These are phyloP conservation scores for Brachionus rubens DNA, from an alignment of 1,140 invertebrate species.

Conservation along the genomic window DNA sequence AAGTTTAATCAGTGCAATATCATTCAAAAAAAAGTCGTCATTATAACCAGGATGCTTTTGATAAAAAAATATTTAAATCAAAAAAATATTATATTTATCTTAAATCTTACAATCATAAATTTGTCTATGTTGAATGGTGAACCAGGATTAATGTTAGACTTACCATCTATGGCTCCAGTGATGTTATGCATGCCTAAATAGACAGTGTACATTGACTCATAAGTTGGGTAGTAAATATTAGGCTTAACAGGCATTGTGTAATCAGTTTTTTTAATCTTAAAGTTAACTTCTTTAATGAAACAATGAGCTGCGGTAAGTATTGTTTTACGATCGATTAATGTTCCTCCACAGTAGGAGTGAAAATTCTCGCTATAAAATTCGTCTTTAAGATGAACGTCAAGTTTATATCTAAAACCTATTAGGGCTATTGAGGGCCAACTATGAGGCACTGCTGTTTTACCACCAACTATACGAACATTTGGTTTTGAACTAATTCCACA, in stretches of 20 bases:
- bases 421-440: slow-evolving; percentile 23
- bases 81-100: too few relatives aligned
- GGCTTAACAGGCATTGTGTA: background rate
- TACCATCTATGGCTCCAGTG: background rate
- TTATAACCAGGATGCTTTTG: slow-evolving; percentile 31
- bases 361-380: background rate
- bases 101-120: background rate
- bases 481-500: background rate
- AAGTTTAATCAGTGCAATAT: slow-evolving; percentile 10
- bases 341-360: slow-evolving; percentile 34
- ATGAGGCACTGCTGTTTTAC: background rate
- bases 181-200: slow-evolving; percentile 8
- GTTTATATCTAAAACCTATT: background rate
- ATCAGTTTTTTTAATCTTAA: background rate
- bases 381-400: background rate
- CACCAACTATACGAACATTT: slow-evolving; percentile 35
- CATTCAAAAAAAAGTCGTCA: background rate
- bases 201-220: slow-evolving; percentile 33
- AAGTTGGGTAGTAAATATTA: slow-evolving; percentile 11
- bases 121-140: background rate
- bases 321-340: slow-evolving; percentile 1
- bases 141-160: background rate
- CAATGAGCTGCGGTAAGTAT: slow-evolving; percentile 47
- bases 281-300: background rate
- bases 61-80: background rate